Percentiles rank a stretch among this genome's conserved stretches.
These are phyloP conservation scores for Osmerus mordax DNA, from an alignment of 2,113 vertebrate genomes.

Conservation along the genomic window DNA sequence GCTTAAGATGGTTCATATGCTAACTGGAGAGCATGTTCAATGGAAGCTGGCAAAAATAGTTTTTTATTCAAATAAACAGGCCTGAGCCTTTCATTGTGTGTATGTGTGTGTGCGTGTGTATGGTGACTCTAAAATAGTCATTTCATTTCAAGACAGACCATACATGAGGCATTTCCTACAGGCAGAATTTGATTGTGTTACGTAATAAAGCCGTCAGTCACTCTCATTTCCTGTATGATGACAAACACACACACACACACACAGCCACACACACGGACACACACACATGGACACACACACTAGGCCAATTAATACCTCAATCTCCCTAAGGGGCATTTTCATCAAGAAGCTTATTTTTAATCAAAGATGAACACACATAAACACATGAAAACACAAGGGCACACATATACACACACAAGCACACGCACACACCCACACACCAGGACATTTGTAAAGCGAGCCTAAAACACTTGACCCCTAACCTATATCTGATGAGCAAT, in stretches of 20 bases:
- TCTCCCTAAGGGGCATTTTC: constrained; percentile 45
- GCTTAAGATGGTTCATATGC: constrained; percentile 1
- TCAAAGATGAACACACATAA: constrained; percentile 49
- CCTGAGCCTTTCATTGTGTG: background rate
- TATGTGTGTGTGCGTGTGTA: constrained; percentile 5
- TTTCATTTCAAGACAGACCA: constrained; percentile 24
- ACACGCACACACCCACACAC: background rate
- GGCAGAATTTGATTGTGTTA: constrained; percentile 48
- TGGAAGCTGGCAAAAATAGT: no score
- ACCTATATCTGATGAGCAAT: constrained; percentile 29
- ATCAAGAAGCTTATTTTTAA: constrained; percentile 58
- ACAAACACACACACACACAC: constrained; percentile 19
- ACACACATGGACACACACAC: constrained; percentile 18
- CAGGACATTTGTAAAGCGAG: background rate
- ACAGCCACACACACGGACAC: constrained; percentile 8
- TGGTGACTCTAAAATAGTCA: background rate
- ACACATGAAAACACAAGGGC: background rate
- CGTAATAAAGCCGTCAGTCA: constrained; percentile 22
- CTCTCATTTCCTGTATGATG: constrained; percentile 40
- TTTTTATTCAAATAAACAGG: background rate
- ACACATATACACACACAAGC: background rate
- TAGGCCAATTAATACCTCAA: constrained; percentile 55
- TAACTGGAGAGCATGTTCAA: background rate
- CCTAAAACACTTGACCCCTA: constrained; percentile 35
- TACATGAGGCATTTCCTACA: constrained; percentile 40